A percentile compares a stretch with the other conserved stretches of the same genome.
Conservation (phyloP, 2,888 invertebrate species). For the Erpobdella octoculata region DNA sequence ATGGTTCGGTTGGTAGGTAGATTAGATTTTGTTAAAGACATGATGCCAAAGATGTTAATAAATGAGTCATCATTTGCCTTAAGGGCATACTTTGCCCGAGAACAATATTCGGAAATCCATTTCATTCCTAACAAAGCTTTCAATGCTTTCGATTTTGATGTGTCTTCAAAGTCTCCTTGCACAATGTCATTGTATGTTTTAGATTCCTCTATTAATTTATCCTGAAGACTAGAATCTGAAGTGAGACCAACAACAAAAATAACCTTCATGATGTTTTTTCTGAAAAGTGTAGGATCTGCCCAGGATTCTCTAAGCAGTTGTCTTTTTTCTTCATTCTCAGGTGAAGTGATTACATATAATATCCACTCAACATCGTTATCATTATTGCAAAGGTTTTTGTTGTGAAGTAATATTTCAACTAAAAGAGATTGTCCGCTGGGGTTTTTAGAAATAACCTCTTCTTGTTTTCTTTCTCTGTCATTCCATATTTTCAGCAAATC, state of each 20-base stretch:
- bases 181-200: constrained; percentile 38
- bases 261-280: constrained; percentile 25
- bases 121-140: constrained; percentile 41
- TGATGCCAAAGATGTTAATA: constrained; percentile 38
- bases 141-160: constrained; percentile 40
- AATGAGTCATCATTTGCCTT: constrained; percentile 42
- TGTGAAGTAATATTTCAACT: constrained; percentile 25
- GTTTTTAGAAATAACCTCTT: not conserved
- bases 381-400: constrained; percentile 29
- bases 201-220: constrained; percentile 36
- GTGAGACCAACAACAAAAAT: constrained; percentile 40
- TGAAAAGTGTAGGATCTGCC: constrained; percentile 37
- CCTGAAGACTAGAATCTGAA: constrained; percentile 30
- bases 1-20: constrained; percentile 24
- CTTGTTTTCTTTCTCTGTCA: not conserved
- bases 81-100: constrained; percentile 37
- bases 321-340: constrained; percentile 36
- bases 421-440: not conserved
- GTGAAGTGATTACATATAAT: constrained; percentile 39
- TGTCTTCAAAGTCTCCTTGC: constrained; percentile 41
- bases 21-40: constrained; percentile 27
- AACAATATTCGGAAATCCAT: constrained; percentile 40
- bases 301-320: constrained; percentile 38
- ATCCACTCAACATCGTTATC: constrained; percentile 28
- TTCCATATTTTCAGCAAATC: constrained; percentile 25